phyloP scores from a whole-genome alignment of 2,888 invertebrate genomes.

The Automeris io region DNA sequence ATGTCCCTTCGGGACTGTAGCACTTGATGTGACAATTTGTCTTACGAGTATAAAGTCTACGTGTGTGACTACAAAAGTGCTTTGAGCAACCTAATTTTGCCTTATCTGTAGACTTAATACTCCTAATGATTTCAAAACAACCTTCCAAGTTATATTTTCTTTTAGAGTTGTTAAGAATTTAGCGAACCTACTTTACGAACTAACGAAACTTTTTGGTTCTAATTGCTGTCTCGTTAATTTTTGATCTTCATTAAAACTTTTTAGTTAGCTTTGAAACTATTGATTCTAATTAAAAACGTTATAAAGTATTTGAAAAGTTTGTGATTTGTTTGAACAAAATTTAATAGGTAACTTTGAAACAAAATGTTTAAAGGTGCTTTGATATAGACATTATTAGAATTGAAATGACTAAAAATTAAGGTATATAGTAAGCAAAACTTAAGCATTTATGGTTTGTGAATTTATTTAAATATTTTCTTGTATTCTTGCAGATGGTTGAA shows the following conservation, averaged over 20 bases:
- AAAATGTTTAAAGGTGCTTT: no score
- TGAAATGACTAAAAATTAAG: no score
- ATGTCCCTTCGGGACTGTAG: neutral
- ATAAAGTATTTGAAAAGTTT: slow-evolving; percentile 7
- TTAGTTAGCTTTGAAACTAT: slow-evolving; percentile 28
- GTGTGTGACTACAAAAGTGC: neutral
- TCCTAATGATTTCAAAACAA: neutral
- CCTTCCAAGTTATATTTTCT: neutral
- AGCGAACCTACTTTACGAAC: slow-evolving; percentile 1
- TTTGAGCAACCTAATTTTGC: neutral
- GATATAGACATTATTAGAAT: no score
- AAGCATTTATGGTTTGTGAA: neutral
- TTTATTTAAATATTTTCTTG: neutral
- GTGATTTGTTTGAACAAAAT: neutral
- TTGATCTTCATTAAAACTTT: slow-evolving; percentile 21
- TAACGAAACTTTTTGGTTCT: slow-evolving; percentile 7
- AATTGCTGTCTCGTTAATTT: slow-evolving; percentile 21
- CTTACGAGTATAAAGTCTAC: neutral
- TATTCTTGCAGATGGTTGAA: slow-evolving; percentile 81
- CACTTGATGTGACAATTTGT: slow-evolving; percentile 2
- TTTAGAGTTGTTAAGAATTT: neutral
- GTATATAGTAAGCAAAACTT: no score
- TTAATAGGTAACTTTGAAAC: neutral
- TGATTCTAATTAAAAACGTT: slow-evolving; percentile 6
- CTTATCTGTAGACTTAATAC: no score